Conservation (phyloP, 2,113 vertebrate genomes). For the Varanus salvator region DNA sequence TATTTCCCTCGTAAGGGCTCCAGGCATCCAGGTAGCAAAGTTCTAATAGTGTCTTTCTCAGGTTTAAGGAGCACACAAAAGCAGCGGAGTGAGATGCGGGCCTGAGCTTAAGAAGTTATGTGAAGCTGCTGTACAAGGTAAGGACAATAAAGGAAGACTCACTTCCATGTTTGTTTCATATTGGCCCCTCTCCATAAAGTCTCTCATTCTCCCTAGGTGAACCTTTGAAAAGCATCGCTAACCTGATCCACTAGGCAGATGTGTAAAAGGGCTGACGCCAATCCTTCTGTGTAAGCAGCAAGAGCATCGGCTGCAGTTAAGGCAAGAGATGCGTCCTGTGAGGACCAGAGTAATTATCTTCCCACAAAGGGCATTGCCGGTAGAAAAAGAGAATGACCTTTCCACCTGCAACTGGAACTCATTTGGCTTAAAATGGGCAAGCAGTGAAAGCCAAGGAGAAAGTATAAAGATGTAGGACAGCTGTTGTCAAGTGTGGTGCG, state of each 20-base stretch:
- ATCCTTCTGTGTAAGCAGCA: slow-evolving; percentile 32
- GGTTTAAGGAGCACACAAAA: neutral
- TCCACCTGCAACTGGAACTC: slow-evolving; percentile 81
- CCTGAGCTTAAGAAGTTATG: neutral
- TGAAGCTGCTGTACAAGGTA: neutral
- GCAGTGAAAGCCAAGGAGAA: neutral
- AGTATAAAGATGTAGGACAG: neutral
- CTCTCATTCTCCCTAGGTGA: neutral
- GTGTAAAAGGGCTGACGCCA: neutral
- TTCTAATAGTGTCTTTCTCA: neutral
- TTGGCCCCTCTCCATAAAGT: neutral
- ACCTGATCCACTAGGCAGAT: slow-evolving; percentile 13
- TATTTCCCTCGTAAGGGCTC: slow-evolving; percentile 25
- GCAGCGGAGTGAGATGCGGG: no score
- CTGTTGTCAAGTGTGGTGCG: neutral
- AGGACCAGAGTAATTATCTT: slow-evolving; percentile 40
- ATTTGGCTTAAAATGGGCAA: slow-evolving; percentile 78
- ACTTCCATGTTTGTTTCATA: neutral
- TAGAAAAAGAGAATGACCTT: slow-evolving; percentile 71
- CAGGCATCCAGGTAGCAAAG: slow-evolving; percentile 63
- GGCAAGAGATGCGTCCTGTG: slow-evolving; percentile 9
- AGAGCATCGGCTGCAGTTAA: slow-evolving; percentile 19
- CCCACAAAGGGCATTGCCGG: slow-evolving; percentile 38
- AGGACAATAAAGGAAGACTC: neutral
- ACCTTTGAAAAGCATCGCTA: neutral